phyloP scores from a whole-genome alignment of 2,888 invertebrate genomes.

The Eristalinus sepulchralis region DNA sequence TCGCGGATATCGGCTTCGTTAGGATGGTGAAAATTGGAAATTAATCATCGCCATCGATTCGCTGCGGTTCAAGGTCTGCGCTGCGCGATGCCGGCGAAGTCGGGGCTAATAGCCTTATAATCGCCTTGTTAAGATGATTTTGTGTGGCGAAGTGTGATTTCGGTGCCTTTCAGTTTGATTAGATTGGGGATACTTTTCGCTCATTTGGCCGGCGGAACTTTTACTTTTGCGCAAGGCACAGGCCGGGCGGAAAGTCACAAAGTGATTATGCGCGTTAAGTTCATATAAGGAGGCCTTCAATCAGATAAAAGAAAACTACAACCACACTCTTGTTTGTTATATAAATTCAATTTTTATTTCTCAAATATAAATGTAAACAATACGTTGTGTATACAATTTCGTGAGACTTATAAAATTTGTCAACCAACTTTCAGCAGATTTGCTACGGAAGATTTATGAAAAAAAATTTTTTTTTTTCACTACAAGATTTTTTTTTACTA shows the following conservation, averaged over 20 bases:
- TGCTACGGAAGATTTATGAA: conserved; percentile 3
- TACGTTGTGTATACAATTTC: conserved; percentile 24
- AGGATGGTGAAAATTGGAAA: conserved; percentile 28
- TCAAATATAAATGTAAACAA: conserved; percentile 55
- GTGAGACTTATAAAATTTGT: conserved; percentile 1
- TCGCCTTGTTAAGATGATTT: conserved; percentile 36
- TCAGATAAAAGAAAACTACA: not conserved
- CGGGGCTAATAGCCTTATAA: conserved; percentile 34
- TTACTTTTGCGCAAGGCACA: conserved; percentile 28
- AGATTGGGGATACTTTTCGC: not conserved
- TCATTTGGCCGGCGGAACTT: conserved; percentile 7
- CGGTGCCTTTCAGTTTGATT: conserved; percentile 9
- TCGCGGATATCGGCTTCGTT: not conserved
- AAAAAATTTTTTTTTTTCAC: not conserved
- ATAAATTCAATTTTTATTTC: conserved; percentile 35
- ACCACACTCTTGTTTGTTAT: not conserved
- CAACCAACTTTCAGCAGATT: conserved; percentile 37
- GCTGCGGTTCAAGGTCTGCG: conserved; percentile 28
- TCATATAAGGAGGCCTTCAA: not conserved
- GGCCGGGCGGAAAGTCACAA: not conserved
- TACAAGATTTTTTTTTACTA: not conserved
- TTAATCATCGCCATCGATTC: conserved; percentile 11
- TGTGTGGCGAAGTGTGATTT: conserved; percentile 2
- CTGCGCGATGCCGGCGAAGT: not conserved
- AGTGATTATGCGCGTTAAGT: not conserved